Evolutionary conservation across 2,113 vertebrate species (phyloP), one percentile per base, ranked within the genome.

Genomic region (Aegotheles bennettii): DNA sequence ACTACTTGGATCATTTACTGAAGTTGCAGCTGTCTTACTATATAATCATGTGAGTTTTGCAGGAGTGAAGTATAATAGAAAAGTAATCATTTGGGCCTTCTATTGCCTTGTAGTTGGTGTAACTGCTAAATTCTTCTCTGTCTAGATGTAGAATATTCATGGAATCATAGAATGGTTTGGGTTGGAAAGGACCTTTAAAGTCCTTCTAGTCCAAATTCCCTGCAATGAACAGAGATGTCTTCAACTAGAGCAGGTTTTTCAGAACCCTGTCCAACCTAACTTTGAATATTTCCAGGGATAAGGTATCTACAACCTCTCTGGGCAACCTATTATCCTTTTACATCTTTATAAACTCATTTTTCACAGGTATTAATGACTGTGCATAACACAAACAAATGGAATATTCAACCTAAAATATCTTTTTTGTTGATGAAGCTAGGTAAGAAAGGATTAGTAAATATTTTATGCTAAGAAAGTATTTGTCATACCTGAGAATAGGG

Each of bases 151-250:
- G 63, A 86, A 60, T 87, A 68, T 63, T 63, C 28, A 56, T 31
- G 47, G 15, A 56, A 45, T 24, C 12, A 33, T 9, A n/a, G 35
- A 69, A 78, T 8, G 3, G 1, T 50, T 53, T 53, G 48, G 48
- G 48, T 17, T 50, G 48, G 13, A 50, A 50, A 23, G 48, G 48
- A 63, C 3, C 3, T 36, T 83, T 51, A 61, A 57, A 76, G 9
- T 28, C 20, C n/a, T 54, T 8, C 18, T n/a, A 24, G 28, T 63
- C 9, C n/a, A 68, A 16, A 2, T 0, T 2, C 8, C 7, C 10
- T 28, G 11, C 31, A 28, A 8, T 16, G 2, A 53, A 6, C 9
- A 48, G 31, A n/a, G 17, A 35, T 40, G 42, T 23, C 71, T 61
- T 50, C 51, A 40, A 59, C n/a, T 31, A 26, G 36, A 45, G 26